Percentiles rank a stretch among this genome's conserved stretches.
Conservation (phyloP, 2,888 invertebrate species). For the Scrobipalpa costella region DNA sequence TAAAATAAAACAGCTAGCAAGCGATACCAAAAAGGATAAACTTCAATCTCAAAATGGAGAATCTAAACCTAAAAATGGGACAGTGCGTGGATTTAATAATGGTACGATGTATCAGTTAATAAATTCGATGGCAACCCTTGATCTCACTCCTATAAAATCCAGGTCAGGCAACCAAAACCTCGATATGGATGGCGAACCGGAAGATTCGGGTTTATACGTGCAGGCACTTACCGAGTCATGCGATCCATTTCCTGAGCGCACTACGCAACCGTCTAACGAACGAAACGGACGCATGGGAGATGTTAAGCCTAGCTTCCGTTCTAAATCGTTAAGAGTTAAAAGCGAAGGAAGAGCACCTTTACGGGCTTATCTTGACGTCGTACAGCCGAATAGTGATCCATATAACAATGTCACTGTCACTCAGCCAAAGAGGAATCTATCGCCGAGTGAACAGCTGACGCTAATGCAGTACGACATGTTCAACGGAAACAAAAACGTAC, state of each 20-base stretch:
- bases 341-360: constrained; percentile 75
- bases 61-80: constrained; percentile 35
- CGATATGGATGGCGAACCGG: constrained; percentile 65
- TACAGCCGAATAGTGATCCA: constrained; percentile 53
- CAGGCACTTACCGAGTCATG: constrained; percentile 70
- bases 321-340: constrained; percentile 77
- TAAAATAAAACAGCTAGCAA: constrained; percentile 69
- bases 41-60: constrained; percentile 37
- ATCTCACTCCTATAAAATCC: constrained; percentile 66
- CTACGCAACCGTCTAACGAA: constrained; percentile 61
- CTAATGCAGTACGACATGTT: constrained; percentile 76
- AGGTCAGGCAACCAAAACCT: constrained; percentile 62
- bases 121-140: constrained; percentile 75
- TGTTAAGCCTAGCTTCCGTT: constrained; percentile 74
- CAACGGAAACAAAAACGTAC: constrained; percentile 60
- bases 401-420: constrained; percentile 75
- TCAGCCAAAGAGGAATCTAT: constrained; percentile 77
- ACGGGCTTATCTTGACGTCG: constrained; percentile 64
- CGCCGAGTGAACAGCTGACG: constrained; percentile 76
- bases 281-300: constrained; percentile 71
- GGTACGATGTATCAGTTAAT: constrained; percentile 72
- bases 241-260: constrained; percentile 72
- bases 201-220: constrained; percentile 75
- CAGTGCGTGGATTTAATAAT: constrained; percentile 41
- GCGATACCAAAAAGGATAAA: constrained; percentile 61